A percentile compares a stretch with the other conserved stretches of the same genome.
Conservation (phyloP, 2,888 invertebrate genomes). For the Campaea margaritaria region DNA sequence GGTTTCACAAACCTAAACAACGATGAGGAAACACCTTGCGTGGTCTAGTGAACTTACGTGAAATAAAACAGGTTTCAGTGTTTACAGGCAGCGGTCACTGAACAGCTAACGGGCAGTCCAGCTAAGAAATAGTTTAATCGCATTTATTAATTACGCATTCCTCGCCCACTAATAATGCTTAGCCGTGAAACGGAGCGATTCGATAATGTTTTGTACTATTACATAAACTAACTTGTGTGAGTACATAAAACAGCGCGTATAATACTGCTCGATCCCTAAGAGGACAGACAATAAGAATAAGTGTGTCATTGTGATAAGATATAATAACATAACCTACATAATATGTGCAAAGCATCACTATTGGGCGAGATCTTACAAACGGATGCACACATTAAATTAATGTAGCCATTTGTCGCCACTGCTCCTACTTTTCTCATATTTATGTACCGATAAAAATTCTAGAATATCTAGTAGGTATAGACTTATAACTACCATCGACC, state of each 20-base stretch:
- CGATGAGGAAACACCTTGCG: constrained; percentile 43
- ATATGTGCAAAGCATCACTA: constrained; percentile 54
- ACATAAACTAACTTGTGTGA: constrained; percentile 43
- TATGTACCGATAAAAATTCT: constrained; percentile 13
- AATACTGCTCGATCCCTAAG: constrained; percentile 32
- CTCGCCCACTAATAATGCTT: constrained; percentile 69
- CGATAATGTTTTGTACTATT: constrained; percentile 58
- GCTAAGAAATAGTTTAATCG: constrained; percentile 45
- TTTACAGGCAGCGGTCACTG: constrained; percentile 61
- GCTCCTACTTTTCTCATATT: constrained; percentile 32
- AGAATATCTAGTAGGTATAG: constrained; percentile 6
- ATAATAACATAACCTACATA: constrained; percentile 28
- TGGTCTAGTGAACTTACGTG: constrained; percentile 49
- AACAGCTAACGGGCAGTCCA: constrained; percentile 58
- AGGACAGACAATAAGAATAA: constrained; percentile 34
- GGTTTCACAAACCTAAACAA: constrained; percentile 63
- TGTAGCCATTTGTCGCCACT: constrained; percentile 30
- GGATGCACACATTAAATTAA: constrained; percentile 32
- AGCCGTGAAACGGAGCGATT: constrained; percentile 36
- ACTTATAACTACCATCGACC: constrained; percentile 11
- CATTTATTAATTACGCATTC: constrained; percentile 29
- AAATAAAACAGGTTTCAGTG: constrained; percentile 52
- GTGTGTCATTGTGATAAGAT: constrained; percentile 32
- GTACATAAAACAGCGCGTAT: constrained; percentile 20
- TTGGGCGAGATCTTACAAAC: constrained; percentile 53